phyloP scores from a whole-genome alignment of 2,113 vertebrate genomes.

The Labeo catla region DNA sequence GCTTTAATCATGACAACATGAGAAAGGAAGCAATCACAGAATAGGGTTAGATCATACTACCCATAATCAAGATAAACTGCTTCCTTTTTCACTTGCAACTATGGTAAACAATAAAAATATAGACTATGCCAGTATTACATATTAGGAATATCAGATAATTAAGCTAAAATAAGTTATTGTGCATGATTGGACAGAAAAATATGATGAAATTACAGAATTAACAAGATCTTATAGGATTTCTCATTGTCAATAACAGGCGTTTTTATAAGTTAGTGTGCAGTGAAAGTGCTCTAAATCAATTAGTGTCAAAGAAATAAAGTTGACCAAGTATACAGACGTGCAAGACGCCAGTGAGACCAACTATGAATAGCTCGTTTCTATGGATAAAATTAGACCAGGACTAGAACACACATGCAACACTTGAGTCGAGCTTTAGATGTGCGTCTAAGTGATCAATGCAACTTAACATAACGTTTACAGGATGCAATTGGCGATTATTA shows the following conservation, averaged over 20 bases:
- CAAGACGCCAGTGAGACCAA: conserved; percentile 53
- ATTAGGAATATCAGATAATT: not conserved
- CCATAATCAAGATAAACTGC: not conserved
- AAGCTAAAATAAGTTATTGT: not conserved
- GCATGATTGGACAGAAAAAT: not conserved
- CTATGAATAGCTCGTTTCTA: conserved; percentile 83
- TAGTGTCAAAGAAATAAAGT: conserved; percentile 47
- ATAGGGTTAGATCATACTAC: not conserved
- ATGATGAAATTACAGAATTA: not conserved
- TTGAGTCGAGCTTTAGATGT: conserved; percentile 38
- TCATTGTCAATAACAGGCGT: too few species aligned
- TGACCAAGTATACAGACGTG: conserved; percentile 56
- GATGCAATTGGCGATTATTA: not conserved
- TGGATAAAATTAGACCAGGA: conserved; percentile 74
- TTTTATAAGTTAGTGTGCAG: not conserved
- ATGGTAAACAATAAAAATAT: not conserved
- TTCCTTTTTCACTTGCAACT: conserved; percentile 7
- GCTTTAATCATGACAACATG: not conserved
- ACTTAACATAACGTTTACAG: not conserved
- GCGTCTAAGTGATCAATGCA: not conserved
- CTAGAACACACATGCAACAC: conserved; percentile 57
- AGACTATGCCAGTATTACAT: not conserved
- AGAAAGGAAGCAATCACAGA: conserved; percentile 9
- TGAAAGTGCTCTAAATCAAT: conserved; percentile 16
- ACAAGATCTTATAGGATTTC: not conserved